A percentile compares a stretch with the other conserved stretches of the same genome.
These are phyloP conservation scores for Mixornis gularis DNA, from an alignment of 2,113 vertebrate genomes.

Conservation along the genomic window DNA sequence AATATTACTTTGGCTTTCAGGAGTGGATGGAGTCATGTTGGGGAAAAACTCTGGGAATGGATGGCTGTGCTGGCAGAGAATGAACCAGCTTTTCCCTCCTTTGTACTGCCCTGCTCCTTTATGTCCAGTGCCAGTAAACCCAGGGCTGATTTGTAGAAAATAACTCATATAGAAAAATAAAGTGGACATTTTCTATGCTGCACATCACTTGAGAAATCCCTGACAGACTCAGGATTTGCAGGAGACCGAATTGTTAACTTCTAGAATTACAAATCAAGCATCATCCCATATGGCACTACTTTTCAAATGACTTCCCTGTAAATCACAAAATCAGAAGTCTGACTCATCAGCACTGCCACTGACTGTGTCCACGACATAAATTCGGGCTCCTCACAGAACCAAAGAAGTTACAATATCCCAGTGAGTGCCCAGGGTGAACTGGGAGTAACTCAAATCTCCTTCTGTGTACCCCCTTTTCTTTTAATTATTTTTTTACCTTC, in stretches of 20 bases:
- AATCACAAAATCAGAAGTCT: neutral
- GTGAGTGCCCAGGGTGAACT: neutral
- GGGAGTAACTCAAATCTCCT: neutral
- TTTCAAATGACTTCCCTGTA: neutral
- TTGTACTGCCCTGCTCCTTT: neutral
- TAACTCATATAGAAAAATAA: neutral
- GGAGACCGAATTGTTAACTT: slow-evolving; percentile 17
- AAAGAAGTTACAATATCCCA: neutral
- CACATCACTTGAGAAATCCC: slow-evolving; percentile 19
- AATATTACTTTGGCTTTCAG: neutral
- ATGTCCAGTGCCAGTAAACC: neutral
- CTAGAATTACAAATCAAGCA: slow-evolving; percentile 34
- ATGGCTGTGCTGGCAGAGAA: neutral
- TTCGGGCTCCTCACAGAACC: neutral
- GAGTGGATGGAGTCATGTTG: neutral
- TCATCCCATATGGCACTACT: neutral
- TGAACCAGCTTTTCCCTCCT: neutral
- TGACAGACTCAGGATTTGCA: slow-evolving; percentile 2
- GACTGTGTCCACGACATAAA: neutral
- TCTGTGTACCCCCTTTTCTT: rapidly evolving
- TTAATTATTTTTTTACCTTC: neutral
- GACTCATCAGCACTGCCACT: neutral
- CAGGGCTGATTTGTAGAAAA: neutral
- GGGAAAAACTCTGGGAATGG: neutral
- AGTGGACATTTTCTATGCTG: neutral